Base-by-base conservation (phyloP, 2,797 vertebrate species). In the Sus cebifrons region DNA sequence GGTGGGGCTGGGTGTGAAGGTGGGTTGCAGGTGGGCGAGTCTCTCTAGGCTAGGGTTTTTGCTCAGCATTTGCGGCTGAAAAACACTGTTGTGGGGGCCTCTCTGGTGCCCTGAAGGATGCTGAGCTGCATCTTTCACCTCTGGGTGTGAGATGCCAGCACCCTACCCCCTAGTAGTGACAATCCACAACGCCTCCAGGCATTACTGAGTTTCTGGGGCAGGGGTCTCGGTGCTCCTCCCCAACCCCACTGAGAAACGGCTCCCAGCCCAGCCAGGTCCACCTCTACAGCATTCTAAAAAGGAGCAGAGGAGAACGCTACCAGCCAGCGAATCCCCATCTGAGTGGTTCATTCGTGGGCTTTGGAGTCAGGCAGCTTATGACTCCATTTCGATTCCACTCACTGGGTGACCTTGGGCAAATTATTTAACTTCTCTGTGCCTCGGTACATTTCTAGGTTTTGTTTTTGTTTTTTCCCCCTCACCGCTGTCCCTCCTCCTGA, bases 371-470 rank as follows among this genome's bases (percentile, higher is more conserved):
- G 65, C 56, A 56, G 71, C 44, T 21, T 73, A 12, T 62, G 27
- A 67, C 81, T 90, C 71, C 93, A 87, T 64, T 32, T 56, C 56
- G 71, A 32, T 21, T 93, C 85, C 3, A 49, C 25, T 75, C 62
- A n/a, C 71, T 87, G n/a, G 73, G 82, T 36, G 64, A 71, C 73
- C 60, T 73, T 64, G 36, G 54, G 54, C 75, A 85, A 64, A 18
- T 68, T 32, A 68, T 29, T 78, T 70, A 79, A 85, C 70, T 4
- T 84, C 71, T 93, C 56, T 95, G 87, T 77, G 83, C 62, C 36
- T 74, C 54, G 27, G 79, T 49, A 52, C 56, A 18, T 75, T 74
- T 91, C 81, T 88, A 27, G 14, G 56, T 21, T 88, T 75, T 74
- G 40, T 74, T 32, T 81, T 90, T 27, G 12, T 71, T 18, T 3